A percentile compares a stretch with the other conserved stretches of the same genome.
These are phyloP conservation scores for Erebia ligea DNA, from an alignment of 2,888 invertebrate species.

Conservation along the genomic window DNA sequence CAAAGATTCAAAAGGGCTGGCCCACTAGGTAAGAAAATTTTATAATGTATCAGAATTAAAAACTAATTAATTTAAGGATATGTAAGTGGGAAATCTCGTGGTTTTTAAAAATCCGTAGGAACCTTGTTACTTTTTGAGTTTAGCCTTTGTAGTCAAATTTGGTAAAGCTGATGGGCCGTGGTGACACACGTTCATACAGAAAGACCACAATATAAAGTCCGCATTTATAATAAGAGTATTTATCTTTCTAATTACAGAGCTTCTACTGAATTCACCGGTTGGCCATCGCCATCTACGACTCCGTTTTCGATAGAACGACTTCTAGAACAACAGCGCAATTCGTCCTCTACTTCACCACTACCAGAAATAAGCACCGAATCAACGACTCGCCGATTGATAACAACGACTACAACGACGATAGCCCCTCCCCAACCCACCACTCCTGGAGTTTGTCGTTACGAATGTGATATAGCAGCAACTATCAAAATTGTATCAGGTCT, in stretches of 20 bases:
- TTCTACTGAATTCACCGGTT: conserved; percentile 95
- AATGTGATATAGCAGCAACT: conserved; percentile 94
- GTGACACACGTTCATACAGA: no score
- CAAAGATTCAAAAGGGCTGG: conserved; percentile 92
- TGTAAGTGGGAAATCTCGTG: no score
- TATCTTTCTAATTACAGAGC: conserved; percentile 76
- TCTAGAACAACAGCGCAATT: conserved; percentile 85
- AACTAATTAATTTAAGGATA: background rate
- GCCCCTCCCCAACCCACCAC: conserved; percentile 89
- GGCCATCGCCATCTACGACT: conserved; percentile 94
- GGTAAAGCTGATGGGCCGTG: no score
- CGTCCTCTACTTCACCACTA: conserved; percentile 82
- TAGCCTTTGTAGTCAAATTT: no score
- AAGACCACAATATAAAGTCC: no score
- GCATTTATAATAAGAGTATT: no score
- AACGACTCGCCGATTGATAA: conserved; percentile 78
- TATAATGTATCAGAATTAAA: background rate
- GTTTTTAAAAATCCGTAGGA: no score
- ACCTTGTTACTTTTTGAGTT: no score
- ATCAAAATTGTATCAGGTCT: conserved; percentile 91
- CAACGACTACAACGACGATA: conserved; percentile 86
- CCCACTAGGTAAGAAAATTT: conserved; percentile 85
- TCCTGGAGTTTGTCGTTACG: conserved; percentile 89
- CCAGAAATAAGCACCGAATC: conserved; percentile 71
- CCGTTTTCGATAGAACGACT: conserved; percentile 93